Conservation (phyloP, 2,113 vertebrate species). For the Prionailurus bengalensis region DNA sequence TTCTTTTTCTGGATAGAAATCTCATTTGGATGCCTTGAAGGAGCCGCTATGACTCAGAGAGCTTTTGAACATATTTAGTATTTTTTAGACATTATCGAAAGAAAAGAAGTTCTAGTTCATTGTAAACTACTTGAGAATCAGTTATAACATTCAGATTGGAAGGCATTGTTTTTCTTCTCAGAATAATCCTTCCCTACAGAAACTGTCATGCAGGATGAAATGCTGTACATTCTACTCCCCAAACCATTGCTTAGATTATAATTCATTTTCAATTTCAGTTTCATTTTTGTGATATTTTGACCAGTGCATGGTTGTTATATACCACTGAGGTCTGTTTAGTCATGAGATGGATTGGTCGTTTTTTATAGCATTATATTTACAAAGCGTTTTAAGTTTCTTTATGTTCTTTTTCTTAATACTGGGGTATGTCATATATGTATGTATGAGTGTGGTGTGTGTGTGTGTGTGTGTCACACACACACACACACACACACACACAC, state of each 20-base stretch:
- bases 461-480: too few relatives aligned
- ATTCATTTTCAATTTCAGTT: not conserved
- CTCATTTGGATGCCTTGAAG: not conserved
- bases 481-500: too few relatives aligned
- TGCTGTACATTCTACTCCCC: not conserved
- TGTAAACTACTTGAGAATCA: not conserved
- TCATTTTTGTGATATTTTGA: not conserved
- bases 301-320: not conserved
- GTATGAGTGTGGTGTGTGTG: not conserved
- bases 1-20: constrained; percentile 18
- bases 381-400: not conserved
- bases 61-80: not conserved
- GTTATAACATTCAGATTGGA: not conserved
- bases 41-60: not conserved
- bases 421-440: not conserved
- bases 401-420: constrained; percentile 30
- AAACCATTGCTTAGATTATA: not conserved
- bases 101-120: not conserved
- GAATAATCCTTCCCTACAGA: not conserved
- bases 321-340: not conserved
- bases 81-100: not conserved
- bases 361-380: not conserved
- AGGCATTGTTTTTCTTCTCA: not conserved
- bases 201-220: not conserved
- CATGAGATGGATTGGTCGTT: not conserved